Evolutionary conservation across 2,888 invertebrate species (phyloP), one percentile per base, ranked within the genome.

Genomic region (Gryllus longicercus): DNA sequence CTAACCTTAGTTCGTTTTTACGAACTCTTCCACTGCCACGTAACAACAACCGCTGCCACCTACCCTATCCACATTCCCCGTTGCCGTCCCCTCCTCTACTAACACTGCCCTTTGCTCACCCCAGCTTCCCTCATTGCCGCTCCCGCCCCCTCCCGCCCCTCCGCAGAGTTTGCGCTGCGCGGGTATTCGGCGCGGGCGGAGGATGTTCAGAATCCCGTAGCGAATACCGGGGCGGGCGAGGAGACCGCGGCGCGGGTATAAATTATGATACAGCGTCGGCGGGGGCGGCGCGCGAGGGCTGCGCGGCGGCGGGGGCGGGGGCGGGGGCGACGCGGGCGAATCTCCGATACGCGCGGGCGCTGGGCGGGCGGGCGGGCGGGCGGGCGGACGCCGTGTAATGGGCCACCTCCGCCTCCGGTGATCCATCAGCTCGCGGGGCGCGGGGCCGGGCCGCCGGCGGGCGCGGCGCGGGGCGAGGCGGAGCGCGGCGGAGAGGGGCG

Each of bases 401-500:
- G 63, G 63, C 63, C 63, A n/a, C 63, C 63, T 63, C 63, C 63
- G 63, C n/a, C 63, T 63, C 63, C 63, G 63, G 63, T n/a, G 63
- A 63, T 63, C 63, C 63, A 63, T 63, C 63, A 63, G 63, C 63
- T 18, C 11, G 16, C n/a, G 63, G 63, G 63, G 63, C n/a, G 63
- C n/a, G 51, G 18, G 12, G 51, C 14, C 51, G 63, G 18, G 12
- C 14, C 14, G 14, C 18, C 63, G n/a, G 63, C 16, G 63, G n/a
- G 63, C 14, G 63, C 21, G 21, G 21, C 1, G n/a, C n/a, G n/a
- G n/a, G 63, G 63, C n/a, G 63, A 5, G 12, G 63, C 14, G 63
- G 18, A 2, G 3, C 14, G 2, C 2, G 14, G 2, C 63, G n/a
- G 63, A 2, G 63, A 10, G 63, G 63, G 11, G 63, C 5, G 16